Evolutionary conservation across 2,797 vertebrate genomes (phyloP).

Genomic region (Etheostoma nigrum): DNA sequence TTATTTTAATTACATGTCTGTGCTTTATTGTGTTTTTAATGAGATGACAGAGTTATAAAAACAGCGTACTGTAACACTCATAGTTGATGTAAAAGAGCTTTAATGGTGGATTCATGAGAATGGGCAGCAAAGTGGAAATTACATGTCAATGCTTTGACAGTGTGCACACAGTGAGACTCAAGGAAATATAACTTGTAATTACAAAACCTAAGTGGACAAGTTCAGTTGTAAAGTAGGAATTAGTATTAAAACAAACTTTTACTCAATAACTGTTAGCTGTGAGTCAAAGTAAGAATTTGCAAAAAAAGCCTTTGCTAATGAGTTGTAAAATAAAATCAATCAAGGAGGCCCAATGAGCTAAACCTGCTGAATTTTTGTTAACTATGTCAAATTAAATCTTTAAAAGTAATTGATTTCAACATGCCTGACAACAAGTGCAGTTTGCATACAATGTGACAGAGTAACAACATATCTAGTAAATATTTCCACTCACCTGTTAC

Average conservation of each 20-base stretch:
- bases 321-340: neutral
- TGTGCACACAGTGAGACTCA: slow-evolving; percentile 4
- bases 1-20: slow-evolving; percentile 50
- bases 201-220: slow-evolving; percentile 9
- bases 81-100: slow-evolving; percentile 51
- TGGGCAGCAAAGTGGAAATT: slow-evolving; percentile 41
- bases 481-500: slow-evolving; percentile 68
- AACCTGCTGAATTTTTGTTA: slow-evolving; percentile 4
- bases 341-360: neutral
- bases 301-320: slow-evolving; percentile 3
- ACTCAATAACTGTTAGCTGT: neutral
- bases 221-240: neutral
- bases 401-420: slow-evolving; percentile 1
- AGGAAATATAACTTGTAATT: slow-evolving; percentile 10
- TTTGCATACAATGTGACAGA: neutral
- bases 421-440: neutral
- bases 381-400: slow-evolving; percentile 5
- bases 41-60: slow-evolving; percentile 44
- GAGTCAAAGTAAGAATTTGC: slow-evolving; percentile 7
- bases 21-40: slow-evolving; percentile 59
- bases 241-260: neutral
- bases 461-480: neutral
- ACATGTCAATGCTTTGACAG: slow-evolving; percentile 22
- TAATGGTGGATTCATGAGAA: slow-evolving; percentile 50
- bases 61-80: slow-evolving; percentile 11